Conservation (phyloP, 2,888 invertebrate species). For the Drosophila trichaetosa region DNA sequence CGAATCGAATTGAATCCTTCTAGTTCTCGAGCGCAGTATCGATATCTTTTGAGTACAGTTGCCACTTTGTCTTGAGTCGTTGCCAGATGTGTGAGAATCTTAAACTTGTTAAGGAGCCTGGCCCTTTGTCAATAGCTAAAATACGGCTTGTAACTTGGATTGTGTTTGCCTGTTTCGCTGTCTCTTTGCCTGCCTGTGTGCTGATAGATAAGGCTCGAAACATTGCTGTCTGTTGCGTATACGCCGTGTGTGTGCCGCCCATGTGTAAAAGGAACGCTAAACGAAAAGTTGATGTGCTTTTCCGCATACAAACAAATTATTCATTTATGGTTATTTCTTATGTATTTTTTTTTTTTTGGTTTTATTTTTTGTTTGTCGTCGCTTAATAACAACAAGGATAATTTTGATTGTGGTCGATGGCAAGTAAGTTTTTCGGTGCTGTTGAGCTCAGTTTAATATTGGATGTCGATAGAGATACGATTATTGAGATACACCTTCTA, state of each 20-base stretch:
- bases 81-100: slow-evolving; percentile 12
- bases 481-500: slow-evolving; percentile 30
- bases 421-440: slow-evolving; percentile 21
- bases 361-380: slow-evolving; percentile 36
- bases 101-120: neutral
- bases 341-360: slow-evolving; percentile 15
- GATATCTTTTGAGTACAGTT: neutral
- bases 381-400: slow-evolving; percentile 14
- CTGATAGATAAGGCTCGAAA: slow-evolving; percentile 34
- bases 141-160: slow-evolving; percentile 15
- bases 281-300: neutral
- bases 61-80: neutral
- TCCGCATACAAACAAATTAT: slow-evolving; percentile 13
- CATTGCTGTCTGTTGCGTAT: slow-evolving; percentile 39
- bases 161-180: slow-evolving; percentile 23
- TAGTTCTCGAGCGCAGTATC: neutral
- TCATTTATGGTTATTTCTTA: slow-evolving; percentile 8
- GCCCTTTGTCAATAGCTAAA: slow-evolving; percentile 1
- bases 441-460: slow-evolving; percentile 9
- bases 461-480: slow-evolving; percentile 24
- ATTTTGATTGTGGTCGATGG: slow-evolving; percentile 8
- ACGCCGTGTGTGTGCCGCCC: slow-evolving; percentile 30
- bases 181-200: slow-evolving; percentile 15
- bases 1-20: neutral
- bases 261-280: slow-evolving; percentile 26